phyloP scores from a whole-genome alignment of 2,797 vertebrate genomes.

The Anguilla anguilla region DNA sequence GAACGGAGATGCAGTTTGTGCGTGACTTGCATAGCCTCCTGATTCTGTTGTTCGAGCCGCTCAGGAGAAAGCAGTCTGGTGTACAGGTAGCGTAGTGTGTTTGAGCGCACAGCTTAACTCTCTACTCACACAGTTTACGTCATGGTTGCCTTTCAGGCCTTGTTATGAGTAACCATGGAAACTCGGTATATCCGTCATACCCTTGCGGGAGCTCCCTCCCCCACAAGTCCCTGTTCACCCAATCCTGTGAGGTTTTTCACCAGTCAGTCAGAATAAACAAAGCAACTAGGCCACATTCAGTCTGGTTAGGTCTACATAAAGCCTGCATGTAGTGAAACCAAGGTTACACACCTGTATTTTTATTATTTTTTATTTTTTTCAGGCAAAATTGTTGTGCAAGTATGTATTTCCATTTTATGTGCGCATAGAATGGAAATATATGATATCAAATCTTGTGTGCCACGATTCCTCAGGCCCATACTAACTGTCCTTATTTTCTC shows the following conservation, averaged over 20 bases:
- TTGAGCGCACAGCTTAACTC: background rate
- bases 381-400: constrained; percentile 84
- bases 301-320: constrained; percentile 51
- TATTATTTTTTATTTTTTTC: constrained; percentile 80
- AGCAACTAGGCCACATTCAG: constrained; percentile 15
- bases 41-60: background rate
- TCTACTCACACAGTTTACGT: too few species aligned
- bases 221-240: background rate
- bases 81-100: background rate
- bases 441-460: constrained; percentile 83
- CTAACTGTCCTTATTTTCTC: constrained; percentile 99
- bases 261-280: background rate
- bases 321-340: constrained; percentile 76
- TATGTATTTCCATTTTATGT: constrained; percentile 83
- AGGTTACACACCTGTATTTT: constrained; percentile 75
- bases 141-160: background rate
- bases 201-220: background rate
- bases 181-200: background rate
- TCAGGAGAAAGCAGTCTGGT: background rate
- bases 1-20: background rate
- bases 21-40: background rate
- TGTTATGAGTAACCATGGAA: background rate
- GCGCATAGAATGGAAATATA: constrained; percentile 81
- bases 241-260: background rate
- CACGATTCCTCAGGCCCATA: constrained; percentile 99